Evolutionary conservation across 2,888 invertebrate species (phyloP), one percentile per base, ranked within the genome.

Genomic region (Tenthredo amoena): DNA sequence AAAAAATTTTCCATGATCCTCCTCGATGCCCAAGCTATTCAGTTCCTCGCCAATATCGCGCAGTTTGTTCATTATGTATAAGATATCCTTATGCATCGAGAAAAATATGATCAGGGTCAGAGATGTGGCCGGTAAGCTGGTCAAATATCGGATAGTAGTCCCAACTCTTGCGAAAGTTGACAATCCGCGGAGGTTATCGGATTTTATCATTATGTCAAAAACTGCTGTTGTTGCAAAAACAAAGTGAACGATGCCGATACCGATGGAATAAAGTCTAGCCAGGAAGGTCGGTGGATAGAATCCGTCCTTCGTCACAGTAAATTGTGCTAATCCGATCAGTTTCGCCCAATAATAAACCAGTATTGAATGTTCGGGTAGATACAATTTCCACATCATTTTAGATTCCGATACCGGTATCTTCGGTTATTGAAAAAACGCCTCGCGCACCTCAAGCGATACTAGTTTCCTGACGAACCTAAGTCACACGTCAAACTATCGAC

Each of bases 261-360:
- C 4, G 1, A 37, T n/a, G 34, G 37, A 15, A 10, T 71, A 71
- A 37, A 71, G 71, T 31, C 3, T n/a, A 71, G 0, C 34, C 34
- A 37, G 34, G 0, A 37, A n/a, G n/a, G 71, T 71, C 2, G 37
- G 37, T n/a, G 34, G 34, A 37, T 37, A 15, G 6, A 71, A 31
- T 71, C 34, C 15, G 37, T 71, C 31, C 5, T 71, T 18, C 18
- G 0, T 37, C 37, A 71, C 7, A 0, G 71, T 71, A 3, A 71
- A 71, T 34, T 4, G 71, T 71, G 71, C 71, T n/a, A 71, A 31
- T 37, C 71, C 71, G n/a, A 12, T 71, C 37, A 71, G 12, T 71
- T 71, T 71, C n/a, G 6, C 18, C 5, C 1, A 71, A 31, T 37
- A 71, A 71, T 71, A 71, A 5, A 71, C 37, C n/a, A 71, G 37